Conservation (phyloP, 2,113 vertebrate genomes). For the Marmota flaviventris region DNA sequence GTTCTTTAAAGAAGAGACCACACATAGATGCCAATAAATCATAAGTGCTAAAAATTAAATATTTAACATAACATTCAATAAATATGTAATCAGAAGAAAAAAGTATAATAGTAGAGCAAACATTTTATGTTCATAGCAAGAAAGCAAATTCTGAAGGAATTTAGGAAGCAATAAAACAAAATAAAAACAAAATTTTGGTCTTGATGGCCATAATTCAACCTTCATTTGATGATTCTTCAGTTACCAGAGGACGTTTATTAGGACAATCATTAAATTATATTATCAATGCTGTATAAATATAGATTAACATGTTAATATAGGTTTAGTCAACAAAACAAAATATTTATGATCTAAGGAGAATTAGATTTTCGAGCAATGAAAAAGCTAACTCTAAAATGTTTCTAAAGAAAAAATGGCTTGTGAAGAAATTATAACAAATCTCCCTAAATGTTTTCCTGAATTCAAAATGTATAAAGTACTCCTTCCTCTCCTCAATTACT, state of each 20-base stretch:
- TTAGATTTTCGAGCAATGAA: slow-evolving; percentile 6
- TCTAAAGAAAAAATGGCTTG: slow-evolving; percentile 57
- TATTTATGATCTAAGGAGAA: slow-evolving; percentile 44
- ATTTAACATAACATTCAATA: slow-evolving; percentile 33
- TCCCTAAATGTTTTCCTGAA: slow-evolving; percentile 52
- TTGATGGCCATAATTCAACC: background rate
- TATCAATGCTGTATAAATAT: background rate
- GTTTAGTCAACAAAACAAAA: slow-evolving; percentile 55
- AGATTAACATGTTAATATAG: slow-evolving; percentile 5
- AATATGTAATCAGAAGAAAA: background rate
- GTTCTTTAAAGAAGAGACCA: background rate
- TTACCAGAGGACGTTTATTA: slow-evolving; percentile 27
- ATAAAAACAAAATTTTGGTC: slow-evolving; percentile 54
- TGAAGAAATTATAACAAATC: slow-evolving; percentile 27
- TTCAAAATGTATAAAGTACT: slow-evolving; percentile 20
- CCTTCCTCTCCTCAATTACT: background rate
- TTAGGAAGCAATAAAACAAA: slow-evolving; percentile 24
- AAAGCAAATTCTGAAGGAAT: slow-evolving; percentile 55
- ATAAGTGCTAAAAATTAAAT: slow-evolving; percentile 17
- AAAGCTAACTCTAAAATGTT: slow-evolving; percentile 46
- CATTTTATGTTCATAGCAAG: slow-evolving; percentile 44
- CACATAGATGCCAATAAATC: background rate
- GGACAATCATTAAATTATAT: slow-evolving; percentile 24
- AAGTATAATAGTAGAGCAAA: slow-evolving; percentile 10
- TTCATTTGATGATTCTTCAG: slow-evolving; percentile 47